These are phyloP conservation scores for Chromis chromis DNA, from an alignment of 2,797 vertebrate genomes.

Conservation along the genomic window DNA sequence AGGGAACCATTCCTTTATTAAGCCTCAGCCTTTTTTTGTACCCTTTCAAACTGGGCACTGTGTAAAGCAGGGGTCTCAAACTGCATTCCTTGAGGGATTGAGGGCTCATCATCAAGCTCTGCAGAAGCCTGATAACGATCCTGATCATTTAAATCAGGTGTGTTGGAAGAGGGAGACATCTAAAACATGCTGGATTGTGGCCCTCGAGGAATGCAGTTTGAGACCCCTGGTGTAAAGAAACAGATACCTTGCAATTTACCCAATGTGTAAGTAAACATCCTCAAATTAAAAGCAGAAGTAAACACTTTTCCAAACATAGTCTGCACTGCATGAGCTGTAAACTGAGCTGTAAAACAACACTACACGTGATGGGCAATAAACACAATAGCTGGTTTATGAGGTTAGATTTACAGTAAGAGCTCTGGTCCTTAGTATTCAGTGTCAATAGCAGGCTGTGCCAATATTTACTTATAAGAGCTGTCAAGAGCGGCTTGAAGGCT, in stretches of 20 bases:
- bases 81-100: no score
- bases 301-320: not conserved
- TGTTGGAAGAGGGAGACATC: no score
- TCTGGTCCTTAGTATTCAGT: not conserved
- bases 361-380: not conserved
- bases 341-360: not conserved
- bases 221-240: no score
- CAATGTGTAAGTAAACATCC: not conserved
- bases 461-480: constrained; percentile 91
- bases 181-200: no score
- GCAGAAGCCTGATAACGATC: no score
- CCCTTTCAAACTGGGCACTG: not conserved
- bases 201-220: no score
- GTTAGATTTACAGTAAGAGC: not conserved
- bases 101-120: no score
- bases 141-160: no score
- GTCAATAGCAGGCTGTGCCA: constrained; percentile 11
- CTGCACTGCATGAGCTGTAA: not conserved
- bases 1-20: no score
- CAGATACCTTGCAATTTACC: no score
- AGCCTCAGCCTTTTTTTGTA: not conserved
- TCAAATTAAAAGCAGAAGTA: not conserved
- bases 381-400: not conserved
- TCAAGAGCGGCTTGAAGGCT: constrained; percentile 94
- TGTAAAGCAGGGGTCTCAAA: no score